Base-by-base conservation (phyloP, 2,113 vertebrate species). In the Nasalis larvatus region DNA sequence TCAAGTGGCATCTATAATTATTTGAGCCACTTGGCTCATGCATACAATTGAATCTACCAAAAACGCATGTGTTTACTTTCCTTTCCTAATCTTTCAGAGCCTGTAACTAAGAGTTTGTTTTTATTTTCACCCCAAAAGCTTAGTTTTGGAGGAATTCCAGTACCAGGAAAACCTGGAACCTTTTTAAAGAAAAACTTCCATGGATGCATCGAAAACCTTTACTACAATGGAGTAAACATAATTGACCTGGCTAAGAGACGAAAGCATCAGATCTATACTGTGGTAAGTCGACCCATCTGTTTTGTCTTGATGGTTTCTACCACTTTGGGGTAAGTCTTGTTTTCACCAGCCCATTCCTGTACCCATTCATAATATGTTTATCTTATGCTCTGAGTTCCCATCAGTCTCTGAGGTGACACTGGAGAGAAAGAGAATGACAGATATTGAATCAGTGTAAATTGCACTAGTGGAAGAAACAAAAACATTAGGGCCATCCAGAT, bases 151-250 rank as follows among this genome's bases (percentile, higher is more conserved):
- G 99, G 99, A 71, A 99, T 99, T 97, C 99, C 99, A 20, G 99
- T 99, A 20, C 99, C 99, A 0, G 99, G 99, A 27, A 99, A 99
- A 94, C 99, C 99, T n/a, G 99, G 99, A 87, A 99, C 99, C 1
- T 99, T 99, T 98, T 98, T 99, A 97, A 99, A 99, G 98, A 99
- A 99, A 98, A 99, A 99, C 97, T 99, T 99, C 98, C 99, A 99
- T 0, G 99, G 99, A 77, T 99, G 99, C 97, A 98, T 99, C 80
- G 99, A 99, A 97, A 99, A 99, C 97, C 99, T 99, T 71, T 99
- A 99, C 97, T 99, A 99, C 98, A 99, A 99, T 0, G 99, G 99
- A 76, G 99, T 99, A 94, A 99, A 99, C 93, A 98, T 99, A 97
- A 99, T 99, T 86, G 99, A 99, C 98, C 98, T 99, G 95, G 99